A percentile compares a stretch with the other conserved stretches of the same genome.
Conservation (phyloP, 2,113 vertebrate genomes). For the Entelurus aequoreus region DNA sequence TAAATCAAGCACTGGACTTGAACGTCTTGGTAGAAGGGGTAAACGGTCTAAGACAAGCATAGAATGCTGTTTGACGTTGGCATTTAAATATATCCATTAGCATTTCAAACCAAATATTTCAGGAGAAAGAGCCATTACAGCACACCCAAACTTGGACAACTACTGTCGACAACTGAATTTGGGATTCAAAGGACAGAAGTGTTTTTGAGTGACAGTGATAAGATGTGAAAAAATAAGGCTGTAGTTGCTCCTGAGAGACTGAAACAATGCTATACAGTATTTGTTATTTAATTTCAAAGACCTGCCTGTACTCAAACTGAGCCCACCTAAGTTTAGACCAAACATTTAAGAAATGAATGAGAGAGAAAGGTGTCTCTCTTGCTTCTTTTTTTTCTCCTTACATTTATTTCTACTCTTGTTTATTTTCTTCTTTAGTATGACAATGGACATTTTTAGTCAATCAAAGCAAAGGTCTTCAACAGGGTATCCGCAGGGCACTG, state of each 20-base stretch:
- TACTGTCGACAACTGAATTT: conserved; percentile 62
- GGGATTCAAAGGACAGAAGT: conserved; percentile 65
- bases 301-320: conserved; percentile 52
- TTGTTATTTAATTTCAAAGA: conserved; percentile 64
- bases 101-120: conserved; percentile 68
- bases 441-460: no score
- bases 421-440: no score
- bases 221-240: conserved; percentile 62
- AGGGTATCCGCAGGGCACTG: no score
- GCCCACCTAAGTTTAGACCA: conserved; percentile 10
- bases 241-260: conserved; percentile 71
- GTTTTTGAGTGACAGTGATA: conserved; percentile 49
- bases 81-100: conserved; percentile 54
- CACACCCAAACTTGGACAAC: conserved; percentile 48
- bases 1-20: conserved; percentile 69
- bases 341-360: no score
- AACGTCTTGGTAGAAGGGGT: conserved; percentile 55
- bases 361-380: conserved; percentile 1
- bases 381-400: conserved; percentile 32
- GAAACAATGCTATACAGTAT: conserved; percentile 69
- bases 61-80: conserved; percentile 52
- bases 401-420: conserved; percentile 12
- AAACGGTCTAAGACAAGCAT: conserved; percentile 63
- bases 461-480: no score
- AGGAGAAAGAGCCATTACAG: conserved; percentile 52